These are phyloP conservation scores for Pyrochroa serraticornis DNA, from an alignment of 2,888 invertebrate species.

Conservation along the genomic window DNA sequence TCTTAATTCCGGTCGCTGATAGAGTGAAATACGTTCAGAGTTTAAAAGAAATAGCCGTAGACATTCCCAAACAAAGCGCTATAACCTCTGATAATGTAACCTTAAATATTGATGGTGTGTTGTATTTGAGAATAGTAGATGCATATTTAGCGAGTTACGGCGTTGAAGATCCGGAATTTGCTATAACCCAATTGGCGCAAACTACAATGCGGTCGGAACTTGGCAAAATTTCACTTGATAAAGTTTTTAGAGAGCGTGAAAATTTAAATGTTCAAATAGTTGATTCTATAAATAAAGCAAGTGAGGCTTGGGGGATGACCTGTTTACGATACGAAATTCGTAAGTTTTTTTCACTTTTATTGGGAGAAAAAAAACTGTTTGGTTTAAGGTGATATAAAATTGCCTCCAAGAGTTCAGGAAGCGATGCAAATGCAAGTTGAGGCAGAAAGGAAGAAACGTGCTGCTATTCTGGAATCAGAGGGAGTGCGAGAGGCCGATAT, in stretches of 20 bases:
- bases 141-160: constrained; percentile 96
- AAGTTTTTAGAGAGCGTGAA: constrained; percentile 96
- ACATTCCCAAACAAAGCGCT: constrained; percentile 98
- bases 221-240: constrained; percentile 96
- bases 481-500: constrained; percentile 91
- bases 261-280: constrained; percentile 94
- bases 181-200: constrained; percentile 97
- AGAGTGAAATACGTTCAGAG: constrained; percentile 97
- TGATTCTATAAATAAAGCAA: constrained; percentile 96
- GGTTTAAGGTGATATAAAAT: constrained; percentile 78
- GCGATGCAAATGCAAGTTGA: constrained; percentile 99
- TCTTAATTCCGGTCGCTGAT: constrained; percentile 90
- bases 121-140: constrained; percentile 92
- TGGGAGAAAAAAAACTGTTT: constrained; percentile 22
- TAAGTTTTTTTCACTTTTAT: constrained; percentile 57
- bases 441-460: constrained; percentile 95
- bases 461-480: constrained; percentile 96
- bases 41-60: constrained; percentile 98
- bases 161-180: constrained; percentile 99
- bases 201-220: constrained; percentile 99
- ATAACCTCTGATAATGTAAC: constrained; percentile 98
- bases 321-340: constrained; percentile 95
- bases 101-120: constrained; percentile 93
- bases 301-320: constrained; percentile 97
- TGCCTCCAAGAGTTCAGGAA: constrained; percentile 92